These are phyloP conservation scores for Drosophila tanythrix DNA, from an alignment of 2,888 invertebrate species.

Conservation along the genomic window DNA sequence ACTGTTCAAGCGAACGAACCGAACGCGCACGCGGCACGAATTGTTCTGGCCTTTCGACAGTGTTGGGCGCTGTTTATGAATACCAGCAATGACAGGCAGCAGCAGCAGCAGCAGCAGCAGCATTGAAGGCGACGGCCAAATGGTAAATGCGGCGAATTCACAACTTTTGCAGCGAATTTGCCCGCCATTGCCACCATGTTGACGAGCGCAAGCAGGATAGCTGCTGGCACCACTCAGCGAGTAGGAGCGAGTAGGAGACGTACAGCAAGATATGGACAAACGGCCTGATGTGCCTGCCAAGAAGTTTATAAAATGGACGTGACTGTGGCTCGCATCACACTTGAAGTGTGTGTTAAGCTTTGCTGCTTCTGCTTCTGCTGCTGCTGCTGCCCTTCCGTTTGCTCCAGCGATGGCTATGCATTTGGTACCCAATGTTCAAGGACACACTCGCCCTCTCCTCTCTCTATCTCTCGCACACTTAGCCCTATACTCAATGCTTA, in stretches of 20 bases:
- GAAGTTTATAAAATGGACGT: slow-evolving; percentile 77
- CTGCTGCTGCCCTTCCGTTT: slow-evolving; percentile 3
- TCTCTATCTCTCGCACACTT: slow-evolving; percentile 7
- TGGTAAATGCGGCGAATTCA: slow-evolving; percentile 50
- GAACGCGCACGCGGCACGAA: slow-evolving; percentile 78
- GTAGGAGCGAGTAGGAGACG: slow-evolving; percentile 13
- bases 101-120: neutral
- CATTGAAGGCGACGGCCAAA: slow-evolving; percentile 19
- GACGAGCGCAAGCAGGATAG: slow-evolving; percentile 32
- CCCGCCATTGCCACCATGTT: slow-evolving; percentile 2
- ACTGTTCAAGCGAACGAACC: slow-evolving; percentile 62
- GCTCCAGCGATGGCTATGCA: slow-evolving; percentile 54
- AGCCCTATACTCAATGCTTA: slow-evolving; percentile 37
- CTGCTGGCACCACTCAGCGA: neutral
- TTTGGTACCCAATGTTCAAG: slow-evolving; percentile 79
- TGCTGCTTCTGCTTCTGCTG: slow-evolving; percentile 39
- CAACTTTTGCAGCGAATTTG: slow-evolving; percentile 68
- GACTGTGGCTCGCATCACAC: slow-evolving; percentile 70
- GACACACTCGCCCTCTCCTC: slow-evolving; percentile 61
- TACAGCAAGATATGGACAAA: slow-evolving; percentile 29
- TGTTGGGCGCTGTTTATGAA: slow-evolving; percentile 61
- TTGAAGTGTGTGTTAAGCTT: slow-evolving; percentile 73
- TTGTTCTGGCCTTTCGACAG: slow-evolving; percentile 65
- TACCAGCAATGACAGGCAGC: slow-evolving; percentile 23
- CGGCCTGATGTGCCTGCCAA: slow-evolving; percentile 55